Percentiles rank a stretch among this genome's conserved stretches.
Evolutionary conservation across 2,113 vertebrate genomes (phyloP).

Genomic region (Pyxicephalus adspersus): DNA sequence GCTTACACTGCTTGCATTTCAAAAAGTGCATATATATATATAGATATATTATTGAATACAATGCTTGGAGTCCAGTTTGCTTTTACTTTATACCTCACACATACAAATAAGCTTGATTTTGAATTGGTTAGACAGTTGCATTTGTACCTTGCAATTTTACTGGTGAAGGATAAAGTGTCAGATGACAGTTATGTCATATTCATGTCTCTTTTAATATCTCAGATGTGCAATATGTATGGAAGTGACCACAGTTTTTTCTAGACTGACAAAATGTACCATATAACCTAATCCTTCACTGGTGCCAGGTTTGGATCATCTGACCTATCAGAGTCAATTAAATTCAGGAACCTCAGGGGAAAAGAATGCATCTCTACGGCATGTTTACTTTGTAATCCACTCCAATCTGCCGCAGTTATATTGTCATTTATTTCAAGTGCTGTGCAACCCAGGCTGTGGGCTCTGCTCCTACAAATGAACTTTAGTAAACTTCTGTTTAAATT

Average conservation of each 20-base stretch:
- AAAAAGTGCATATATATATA: no score
- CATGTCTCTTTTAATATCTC: background rate
- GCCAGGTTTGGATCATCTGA: constrained; percentile 64
- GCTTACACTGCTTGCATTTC: no score
- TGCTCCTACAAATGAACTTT: background rate
- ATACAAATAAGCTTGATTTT: background rate
- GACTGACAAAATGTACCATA: constrained; percentile 53
- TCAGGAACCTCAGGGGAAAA: constrained; percentile 62
- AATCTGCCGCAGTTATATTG: constrained; percentile 51
- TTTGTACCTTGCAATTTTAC: background rate
- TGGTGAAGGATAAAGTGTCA: background rate
- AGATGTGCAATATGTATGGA: background rate
- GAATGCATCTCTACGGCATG: constrained; percentile 63
- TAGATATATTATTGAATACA: no score
- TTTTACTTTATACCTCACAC: background rate
- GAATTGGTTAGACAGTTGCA: constrained; percentile 3
- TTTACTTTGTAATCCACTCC: constrained; percentile 57
- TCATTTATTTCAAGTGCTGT: constrained; percentile 50
- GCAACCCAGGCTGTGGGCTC: constrained; percentile 38
- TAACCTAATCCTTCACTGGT: constrained; percentile 61
- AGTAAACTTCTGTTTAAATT: constrained; percentile 3
- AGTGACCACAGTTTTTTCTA: constrained; percentile 54
- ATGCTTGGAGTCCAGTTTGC: no score
- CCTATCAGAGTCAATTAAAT: constrained; percentile 64
- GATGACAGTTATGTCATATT: constrained; percentile 24